A percentile compares a stretch with the other conserved stretches of the same genome.
These are phyloP conservation scores for Noctua janthina DNA, from an alignment of 2,888 invertebrate species.

Conservation along the genomic window DNA sequence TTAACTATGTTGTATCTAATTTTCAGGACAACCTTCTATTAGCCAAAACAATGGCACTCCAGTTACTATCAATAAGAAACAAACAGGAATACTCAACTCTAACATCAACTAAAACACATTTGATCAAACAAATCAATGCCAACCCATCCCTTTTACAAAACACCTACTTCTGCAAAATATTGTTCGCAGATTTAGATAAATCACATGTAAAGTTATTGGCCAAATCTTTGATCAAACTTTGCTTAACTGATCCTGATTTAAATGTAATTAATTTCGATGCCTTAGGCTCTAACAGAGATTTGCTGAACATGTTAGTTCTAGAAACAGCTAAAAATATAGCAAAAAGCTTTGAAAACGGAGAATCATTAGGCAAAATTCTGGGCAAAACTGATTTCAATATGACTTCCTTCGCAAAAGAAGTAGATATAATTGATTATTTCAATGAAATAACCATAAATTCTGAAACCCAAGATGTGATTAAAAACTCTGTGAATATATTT, in stretches of 20 bases:
- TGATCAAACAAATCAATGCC: constrained; percentile 77
- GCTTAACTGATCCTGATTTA: constrained; percentile 67
- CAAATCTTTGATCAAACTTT: constrained; percentile 79
- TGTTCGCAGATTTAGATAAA: constrained; percentile 79
- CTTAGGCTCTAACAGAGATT: constrained; percentile 74
- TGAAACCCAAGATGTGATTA: constrained; percentile 71
- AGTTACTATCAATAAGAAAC: constrained; percentile 71
- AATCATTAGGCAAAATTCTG: constrained; percentile 78
- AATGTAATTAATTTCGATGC: constrained; percentile 75
- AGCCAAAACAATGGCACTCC: constrained; percentile 78
- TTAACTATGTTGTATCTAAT: neutral
- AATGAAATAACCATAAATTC: constrained; percentile 67
- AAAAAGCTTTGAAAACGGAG: constrained; percentile 78
- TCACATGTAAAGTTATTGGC: constrained; percentile 77
- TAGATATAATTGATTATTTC: constrained; percentile 75
- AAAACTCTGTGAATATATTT: constrained; percentile 77
- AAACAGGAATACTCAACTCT: constrained; percentile 57
- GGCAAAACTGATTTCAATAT: constrained; percentile 80
- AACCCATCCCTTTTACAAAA: constrained; percentile 73
- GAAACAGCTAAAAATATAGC: constrained; percentile 80
- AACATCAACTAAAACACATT: constrained; percentile 74
- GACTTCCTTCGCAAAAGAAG: constrained; percentile 73
- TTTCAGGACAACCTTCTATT: constrained; percentile 83
- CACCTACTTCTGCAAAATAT: constrained; percentile 73
- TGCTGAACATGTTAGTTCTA: constrained; percentile 78